Evolutionary conservation across 2,888 invertebrate genomes (phyloP).

Genomic region (Atethmia centrago): DNA sequence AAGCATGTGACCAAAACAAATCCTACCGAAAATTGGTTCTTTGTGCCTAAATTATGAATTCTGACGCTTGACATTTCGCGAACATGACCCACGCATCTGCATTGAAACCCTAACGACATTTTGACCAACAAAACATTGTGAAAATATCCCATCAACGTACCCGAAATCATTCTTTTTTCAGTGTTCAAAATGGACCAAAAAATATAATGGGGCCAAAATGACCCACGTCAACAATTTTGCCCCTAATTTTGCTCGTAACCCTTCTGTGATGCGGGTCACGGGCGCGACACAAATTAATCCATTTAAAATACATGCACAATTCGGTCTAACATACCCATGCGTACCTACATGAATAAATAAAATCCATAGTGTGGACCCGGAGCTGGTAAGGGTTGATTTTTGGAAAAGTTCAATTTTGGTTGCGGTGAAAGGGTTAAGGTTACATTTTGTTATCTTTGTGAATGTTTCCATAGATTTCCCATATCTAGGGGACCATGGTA

Average conservation of each 20-base stretch:
- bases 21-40: constrained; percentile 4
- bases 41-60: constrained; percentile 6
- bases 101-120: constrained; percentile 25
- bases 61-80: constrained; percentile 24
- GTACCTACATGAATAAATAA: constrained; percentile 74
- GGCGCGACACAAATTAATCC: constrained; percentile 80
- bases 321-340: constrained; percentile 69
- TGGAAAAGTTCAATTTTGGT: constrained; percentile 63
- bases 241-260: constrained; percentile 67
- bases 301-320: constrained; percentile 79
- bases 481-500: constrained; percentile 10
- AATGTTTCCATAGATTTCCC: constrained; percentile 29
- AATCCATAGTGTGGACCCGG: constrained; percentile 67
- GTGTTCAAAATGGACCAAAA: constrained; percentile 30
- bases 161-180: constrained; percentile 56
- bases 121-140: constrained; percentile 30
- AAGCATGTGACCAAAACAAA: background rate
- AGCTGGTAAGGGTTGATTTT: constrained; percentile 67
- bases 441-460: constrained; percentile 49
- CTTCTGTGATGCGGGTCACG: constrained; percentile 75
- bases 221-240: constrained; percentile 74
- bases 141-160: constrained; percentile 53
- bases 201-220: constrained; percentile 60
- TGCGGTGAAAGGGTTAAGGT: constrained; percentile 64
- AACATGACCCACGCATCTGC: constrained; percentile 16